Base-by-base conservation (phyloP, 1,140 invertebrate genomes). In the Drosophila insularis region DNA sequence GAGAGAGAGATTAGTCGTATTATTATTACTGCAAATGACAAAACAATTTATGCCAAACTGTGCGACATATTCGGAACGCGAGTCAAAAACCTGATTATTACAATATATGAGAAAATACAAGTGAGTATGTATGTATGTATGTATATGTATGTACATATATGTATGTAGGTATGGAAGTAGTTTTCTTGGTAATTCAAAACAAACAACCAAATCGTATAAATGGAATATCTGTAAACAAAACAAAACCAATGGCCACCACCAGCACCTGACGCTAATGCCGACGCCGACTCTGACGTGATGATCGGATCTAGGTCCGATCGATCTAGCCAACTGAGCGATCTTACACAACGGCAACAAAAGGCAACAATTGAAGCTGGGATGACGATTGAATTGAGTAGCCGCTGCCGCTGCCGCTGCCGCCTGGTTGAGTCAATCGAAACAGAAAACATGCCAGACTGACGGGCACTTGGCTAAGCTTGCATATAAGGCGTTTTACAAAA, bases 381-480 rank as follows among this genome's bases (percentile, higher is more conserved):
- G 43, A 50, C 43, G 43, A 50, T 50, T 50, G 43, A 37, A 37
- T 37, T 37, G 35, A 37, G 35, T 19, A 11, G 17, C 43, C 43
- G 11, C 39, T 40, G n/a, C 27, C 27, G 27, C 27, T 5, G 27
- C 27, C 27, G 27, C 27, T 5, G 5, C 27, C 27, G 27, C 27
- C 27, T 60, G 11, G 73, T 71, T 90, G 87, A 90, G 63, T 87
- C 87, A 90, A 82, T 87, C 74, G 55, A 58, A 71, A 80, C 77
- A 80, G 53, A 58, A 58, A 72, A 78, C 82, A 80, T 74, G 82
- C 84, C 71, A 90, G 87, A 90, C 87, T 89, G 87, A 80, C 80
- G 80, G 87, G 87, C 87, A 84, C 77, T 90, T 75, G 81, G 62
- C 32, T 78, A 68, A 74, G 76, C 81, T 85, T 72, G 13, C 35